Evolutionary conservation across 2,888 invertebrate genomes (phyloP), one percentile per base, ranked within the genome.

Genomic region (Andrena chrysosceles): DNA sequence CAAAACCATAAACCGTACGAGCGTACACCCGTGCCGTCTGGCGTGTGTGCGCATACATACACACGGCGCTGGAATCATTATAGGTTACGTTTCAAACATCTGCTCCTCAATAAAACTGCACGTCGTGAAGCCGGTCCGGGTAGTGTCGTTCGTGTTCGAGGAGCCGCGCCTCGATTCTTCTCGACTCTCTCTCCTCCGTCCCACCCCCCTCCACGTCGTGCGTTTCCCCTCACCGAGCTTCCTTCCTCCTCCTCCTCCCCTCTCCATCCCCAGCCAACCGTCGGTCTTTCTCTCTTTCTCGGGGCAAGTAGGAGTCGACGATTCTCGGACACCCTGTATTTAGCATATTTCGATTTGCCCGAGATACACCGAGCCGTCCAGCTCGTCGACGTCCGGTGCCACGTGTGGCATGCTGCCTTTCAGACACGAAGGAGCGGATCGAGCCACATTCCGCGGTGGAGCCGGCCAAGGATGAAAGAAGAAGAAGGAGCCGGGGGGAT

Each of bases 291-390:
- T 31, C 48, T 67, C 54, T 66, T 29, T 33, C 52, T 56, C 33
- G 60, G 35, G 23, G 76, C 68, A 59, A 72, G 77, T 73, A 82
- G 73, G 56, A 84, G 74, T 77, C 77, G 83, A 52, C 74, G 84
- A 87, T 87, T 87, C 87, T 77, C 74, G 80, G 83, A 87, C 83
- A 87, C 87, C 85, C 87, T 81, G 85, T 86, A 85, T 82, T 88
- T 88, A 88, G 86, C 88, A 86, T 88, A 88, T 88, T 88, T 88
- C 85, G 88, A 88, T 88, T 88, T 88, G 84, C 84, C 78, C 88
- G 83, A 84, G 88, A 88, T 88, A 88, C 85, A 81, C 84, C 75
- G 79, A 81, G 86, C 82, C 84, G 77, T 85, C 77, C 75, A 68
- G 70, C 83, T 80, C 83, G 83, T 66, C 74, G 85, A 84, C 81